Conservation (phyloP, 2,113 vertebrate genomes). For the Hoplias malabaricus region DNA sequence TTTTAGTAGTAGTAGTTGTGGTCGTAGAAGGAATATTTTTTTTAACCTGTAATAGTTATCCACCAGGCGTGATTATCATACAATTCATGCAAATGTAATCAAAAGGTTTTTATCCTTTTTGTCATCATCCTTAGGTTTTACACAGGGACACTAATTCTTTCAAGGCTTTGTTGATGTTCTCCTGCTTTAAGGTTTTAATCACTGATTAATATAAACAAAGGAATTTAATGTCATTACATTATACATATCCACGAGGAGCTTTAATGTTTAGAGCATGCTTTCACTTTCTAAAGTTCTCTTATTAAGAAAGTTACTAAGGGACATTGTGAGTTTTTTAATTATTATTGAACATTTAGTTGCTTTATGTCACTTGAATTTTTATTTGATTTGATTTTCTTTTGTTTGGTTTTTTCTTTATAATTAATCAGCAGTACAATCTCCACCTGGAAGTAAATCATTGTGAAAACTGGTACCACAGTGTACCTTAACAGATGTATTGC, state of each 20-base stretch:
- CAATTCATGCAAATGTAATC: background rate
- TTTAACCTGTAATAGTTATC: background rate
- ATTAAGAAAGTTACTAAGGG: slow-evolving; percentile 43
- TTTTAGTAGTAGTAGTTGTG: background rate
- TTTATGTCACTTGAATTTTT: slow-evolving; percentile 35
- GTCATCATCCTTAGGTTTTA: background rate
- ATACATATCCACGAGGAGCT: slow-evolving; percentile 46
- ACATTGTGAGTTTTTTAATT: slow-evolving; percentile 42
- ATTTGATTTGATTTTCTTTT: slow-evolving; percentile 15
- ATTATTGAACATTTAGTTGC: slow-evolving; percentile 27
- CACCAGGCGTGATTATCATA: background rate
- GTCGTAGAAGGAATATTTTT: background rate
- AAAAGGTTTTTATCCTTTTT: background rate
- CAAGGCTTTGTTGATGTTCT: slow-evolving; percentile 33
- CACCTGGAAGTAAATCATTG: slow-evolving; percentile 26
- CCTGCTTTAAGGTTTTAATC: slow-evolving; percentile 46
- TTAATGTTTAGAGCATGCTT: slow-evolving; percentile 55
- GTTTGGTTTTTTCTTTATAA: slow-evolving; percentile 10
- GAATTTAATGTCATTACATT: slow-evolving; percentile 42
- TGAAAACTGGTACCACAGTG: slow-evolving; percentile 49
- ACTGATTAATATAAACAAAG: slow-evolving; percentile 26
- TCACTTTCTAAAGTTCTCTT: slow-evolving; percentile 47
- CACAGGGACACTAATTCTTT: background rate
- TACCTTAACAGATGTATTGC: slow-evolving; percentile 32
- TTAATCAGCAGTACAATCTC: slow-evolving; percentile 33